phyloP scores from a whole-genome alignment of 1,140 invertebrate species.

The Dryas iulia region DNA sequence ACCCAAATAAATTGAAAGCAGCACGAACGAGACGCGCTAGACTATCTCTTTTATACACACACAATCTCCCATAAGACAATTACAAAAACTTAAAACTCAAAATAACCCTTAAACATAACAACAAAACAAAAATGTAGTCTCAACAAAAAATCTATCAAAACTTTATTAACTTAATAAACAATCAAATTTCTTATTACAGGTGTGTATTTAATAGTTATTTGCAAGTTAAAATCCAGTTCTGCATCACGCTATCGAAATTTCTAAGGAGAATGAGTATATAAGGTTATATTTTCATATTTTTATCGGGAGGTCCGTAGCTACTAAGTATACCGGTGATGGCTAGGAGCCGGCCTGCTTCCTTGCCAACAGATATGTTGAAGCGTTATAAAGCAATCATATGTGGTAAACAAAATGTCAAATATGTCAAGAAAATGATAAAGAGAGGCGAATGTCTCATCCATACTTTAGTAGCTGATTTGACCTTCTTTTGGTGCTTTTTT shows the following conservation, averaged over 20 bases:
- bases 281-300: background rate
- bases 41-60: constrained; percentile 40
- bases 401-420: constrained; percentile 59
- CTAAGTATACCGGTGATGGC: constrained; percentile 61
- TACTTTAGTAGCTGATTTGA: constrained; percentile 68
- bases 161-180: background rate
- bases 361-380: constrained; percentile 39
- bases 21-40: background rate
- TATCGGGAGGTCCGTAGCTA: constrained; percentile 66
- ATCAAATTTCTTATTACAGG: background rate
- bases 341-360: constrained; percentile 64
- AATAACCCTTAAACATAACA: background rate
- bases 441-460: constrained; percentile 61
- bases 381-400: constrained; percentile 15
- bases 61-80: constrained; percentile 25
- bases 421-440: constrained; percentile 72
- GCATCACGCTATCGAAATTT: constrained; percentile 56
- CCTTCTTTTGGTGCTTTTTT: constrained; percentile 47
- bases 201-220: background rate
- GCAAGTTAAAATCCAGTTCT: constrained; percentile 29
- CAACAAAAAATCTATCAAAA: background rate
- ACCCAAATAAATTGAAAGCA: constrained; percentile 12
- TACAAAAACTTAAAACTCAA: background rate
- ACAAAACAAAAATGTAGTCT: background rate
- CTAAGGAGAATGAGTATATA: constrained; percentile 38